These are phyloP conservation scores for Drosophila obscura DNA, from an alignment of 1,140 invertebrate genomes.

Conservation along the genomic window DNA sequence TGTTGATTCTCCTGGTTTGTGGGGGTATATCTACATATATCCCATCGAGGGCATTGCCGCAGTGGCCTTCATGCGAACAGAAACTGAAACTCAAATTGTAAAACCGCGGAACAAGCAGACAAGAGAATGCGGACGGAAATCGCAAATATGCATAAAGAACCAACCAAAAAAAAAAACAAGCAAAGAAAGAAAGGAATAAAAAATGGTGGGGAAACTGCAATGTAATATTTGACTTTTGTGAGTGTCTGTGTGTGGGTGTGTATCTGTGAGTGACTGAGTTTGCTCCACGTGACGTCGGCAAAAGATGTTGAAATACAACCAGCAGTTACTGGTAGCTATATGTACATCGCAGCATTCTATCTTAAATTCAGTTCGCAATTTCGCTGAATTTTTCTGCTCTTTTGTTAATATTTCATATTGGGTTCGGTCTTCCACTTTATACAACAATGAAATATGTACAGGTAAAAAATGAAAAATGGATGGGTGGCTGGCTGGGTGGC, in stretches of 20 bases:
- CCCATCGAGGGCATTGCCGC: constrained; percentile 29
- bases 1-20: neutral
- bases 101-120: constrained; percentile 20
- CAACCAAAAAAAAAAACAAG: constrained; percentile 1
- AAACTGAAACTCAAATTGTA: constrained; percentile 34
- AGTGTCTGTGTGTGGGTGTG: constrained; percentile 16
- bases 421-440: constrained; percentile 32
- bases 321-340: constrained; percentile 24
- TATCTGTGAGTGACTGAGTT: constrained; percentile 27
- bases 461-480: constrained; percentile 36
- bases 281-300: constrained; percentile 64
- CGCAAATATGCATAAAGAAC: constrained; percentile 39
- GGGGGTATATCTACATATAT: neutral
- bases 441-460: constrained; percentile 47
- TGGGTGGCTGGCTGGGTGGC: neutral
- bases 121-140: constrained; percentile 38
- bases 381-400: constrained; percentile 10
- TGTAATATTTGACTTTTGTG: constrained; percentile 30
- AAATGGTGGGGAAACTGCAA: constrained; percentile 1
- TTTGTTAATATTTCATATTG: constrained; percentile 35
- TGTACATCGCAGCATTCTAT: constrained; percentile 8
- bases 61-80: constrained; percentile 72
- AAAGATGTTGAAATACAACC: constrained; percentile 47
- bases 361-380: constrained; percentile 43
- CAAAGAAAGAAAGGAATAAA: constrained; percentile 8